These are phyloP conservation scores for Opisthocomus hoazin DNA, from an alignment of 2,113 vertebrate genomes.

Conservation along the genomic window DNA sequence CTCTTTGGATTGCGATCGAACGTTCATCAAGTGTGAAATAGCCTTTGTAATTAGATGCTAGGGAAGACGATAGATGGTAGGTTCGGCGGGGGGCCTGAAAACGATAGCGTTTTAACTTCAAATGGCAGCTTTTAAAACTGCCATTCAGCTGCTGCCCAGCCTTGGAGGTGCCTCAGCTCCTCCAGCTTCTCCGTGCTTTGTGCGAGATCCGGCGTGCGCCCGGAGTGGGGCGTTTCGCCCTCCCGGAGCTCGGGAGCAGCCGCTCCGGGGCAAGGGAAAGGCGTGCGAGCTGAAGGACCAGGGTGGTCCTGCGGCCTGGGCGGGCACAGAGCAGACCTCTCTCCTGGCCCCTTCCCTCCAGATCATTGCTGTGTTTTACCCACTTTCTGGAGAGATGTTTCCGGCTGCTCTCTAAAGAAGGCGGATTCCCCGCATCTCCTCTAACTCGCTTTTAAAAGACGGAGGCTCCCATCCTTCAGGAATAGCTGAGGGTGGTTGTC, in stretches of 20 bases:
- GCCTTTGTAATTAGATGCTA: slow-evolving; percentile 2
- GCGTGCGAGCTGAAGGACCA: not conserved
- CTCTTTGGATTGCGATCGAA: not conserved
- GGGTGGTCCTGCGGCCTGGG: too few species aligned
- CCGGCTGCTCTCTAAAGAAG: not conserved
- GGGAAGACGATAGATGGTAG: not conserved
- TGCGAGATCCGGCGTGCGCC: not conserved
- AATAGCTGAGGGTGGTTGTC: not conserved
- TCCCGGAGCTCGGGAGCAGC: not conserved
- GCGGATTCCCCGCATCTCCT: not conserved
- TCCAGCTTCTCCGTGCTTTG: not conserved
- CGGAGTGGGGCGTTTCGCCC: fast-evolving
- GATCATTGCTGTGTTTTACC: not conserved
- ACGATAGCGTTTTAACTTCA: not conserved
- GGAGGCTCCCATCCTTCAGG: not conserved
- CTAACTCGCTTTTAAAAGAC: not conserved
- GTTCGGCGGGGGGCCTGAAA: not conserved
- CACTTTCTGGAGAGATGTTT: not conserved
- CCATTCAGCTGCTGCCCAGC: not conserved
- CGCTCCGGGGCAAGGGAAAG: not conserved
- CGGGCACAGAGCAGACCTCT: not conserved
- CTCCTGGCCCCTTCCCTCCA: not conserved
- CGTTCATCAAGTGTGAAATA: slow-evolving; percentile 21
- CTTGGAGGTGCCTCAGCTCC: not conserved
- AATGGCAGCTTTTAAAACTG: not conserved